Base-by-base conservation (phyloP, 2,888 invertebrate genomes). In the Tethea ocularis region DNA sequence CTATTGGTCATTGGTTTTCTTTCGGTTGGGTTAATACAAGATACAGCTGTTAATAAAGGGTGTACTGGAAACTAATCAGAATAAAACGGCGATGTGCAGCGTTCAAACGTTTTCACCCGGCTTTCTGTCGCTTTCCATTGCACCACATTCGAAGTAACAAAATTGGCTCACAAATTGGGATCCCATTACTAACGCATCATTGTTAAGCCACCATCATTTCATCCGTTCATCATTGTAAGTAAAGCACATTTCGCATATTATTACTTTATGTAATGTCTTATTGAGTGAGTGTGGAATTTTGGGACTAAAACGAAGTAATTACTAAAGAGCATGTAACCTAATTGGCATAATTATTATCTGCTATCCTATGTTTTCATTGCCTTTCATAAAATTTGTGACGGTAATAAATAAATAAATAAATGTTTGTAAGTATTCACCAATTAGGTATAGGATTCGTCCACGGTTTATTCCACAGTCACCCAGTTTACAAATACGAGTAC, bases 11-110 rank as follows among this genome's bases (percentile, higher is more conserved):
- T 91, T 93, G 91, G 91, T 92, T 91, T 89, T 91, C 91, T 92
- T 92, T 92, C 87, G 91, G 91, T 93, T 93, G 91, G 92, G 92
- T 92, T 92, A 92, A 93, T 93, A 92, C 93, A 93, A 93, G 93
- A 93, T 93, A 93, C 93, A 93, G 90, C 91, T 92, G 89, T 90
- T 83, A 80, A 86, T 84, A 86, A 84, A 33, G 83, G 89, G 92
- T 93, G 92, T 91, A 90, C 82, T 91, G 92, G 92, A 92, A 93
- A 91, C 88, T 91, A 89, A 90, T 91, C 87, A 88, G 89, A 89
- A 82, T 76, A 71, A 68, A 80, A 72, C 78, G 80, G 82, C 79
- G 87, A 84, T 70, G 86, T 80, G 86, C 85, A 80, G 86, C 82
- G 84, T 82, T 72, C 77, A 77, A 82, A 79, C 78, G 82, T 80